Evolutionary conservation across 2,113 vertebrate genomes (phyloP), one percentile per base, ranked within the genome.

Genomic region (Aegotheles bennettii): DNA sequence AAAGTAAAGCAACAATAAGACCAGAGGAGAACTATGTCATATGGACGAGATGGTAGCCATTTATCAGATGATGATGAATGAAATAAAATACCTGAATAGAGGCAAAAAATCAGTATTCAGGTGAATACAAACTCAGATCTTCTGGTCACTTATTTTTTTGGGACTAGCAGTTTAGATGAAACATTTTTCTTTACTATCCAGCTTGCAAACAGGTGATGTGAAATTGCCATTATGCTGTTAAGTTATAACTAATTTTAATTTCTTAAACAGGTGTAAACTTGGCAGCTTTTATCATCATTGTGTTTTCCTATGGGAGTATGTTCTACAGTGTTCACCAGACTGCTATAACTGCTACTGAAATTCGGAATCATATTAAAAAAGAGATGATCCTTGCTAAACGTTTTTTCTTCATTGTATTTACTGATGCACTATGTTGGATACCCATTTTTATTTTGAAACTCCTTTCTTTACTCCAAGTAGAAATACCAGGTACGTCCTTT

Each of bases 381-480:
- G 99, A 99, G 94, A 98, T 99, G 96, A 98, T 98, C 47, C 99
- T 99, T 50, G 99, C 99, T 93, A 99, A 99, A 86, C 98, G 99
- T 13, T 99, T 99, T 97, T 99, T 99, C 98, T 99, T 99, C 80
- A 99, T 99, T 67, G 99, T 99, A 64, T 99, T 99, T 88, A 99
- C 99, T 2, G 99, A 99, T 85, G 99, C 99, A 3, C 97, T 99
- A 4, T 99, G 99, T 97, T 99, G 99, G 99, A 99, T 99, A 90
- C 99, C 99, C 38, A 99, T 99, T 92, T 99, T 99, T 97, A 96
- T 99, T 97, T 98, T 99, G 91, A 99, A 99, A 97, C 98, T 99
- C 82, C 98, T 99, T 93, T 99, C 99, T 45, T 97, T 99, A 91
- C 98, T 99, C 97, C 98, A 98, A 63, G 98, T 99, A 93, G 99